These are phyloP conservation scores for Drosophila fulvimacula DNA, from an alignment of 2,888 invertebrate species.

Conservation along the genomic window DNA sequence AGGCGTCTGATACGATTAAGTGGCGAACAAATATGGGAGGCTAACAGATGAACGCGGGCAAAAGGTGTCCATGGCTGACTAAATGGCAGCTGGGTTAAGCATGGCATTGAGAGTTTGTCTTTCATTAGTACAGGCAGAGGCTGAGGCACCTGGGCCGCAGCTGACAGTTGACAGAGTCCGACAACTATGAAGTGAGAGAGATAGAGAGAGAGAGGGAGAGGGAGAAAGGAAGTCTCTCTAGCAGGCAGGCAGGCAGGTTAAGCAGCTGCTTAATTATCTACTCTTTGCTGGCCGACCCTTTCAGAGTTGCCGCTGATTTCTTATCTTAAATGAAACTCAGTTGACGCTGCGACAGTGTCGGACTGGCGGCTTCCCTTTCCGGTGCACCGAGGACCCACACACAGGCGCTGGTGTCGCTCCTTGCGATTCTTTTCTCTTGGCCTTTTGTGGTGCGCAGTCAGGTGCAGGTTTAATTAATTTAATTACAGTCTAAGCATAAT, in stretches of 20 bases:
- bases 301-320: slow-evolving; percentile 65
- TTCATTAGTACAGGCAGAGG: slow-evolving; percentile 58
- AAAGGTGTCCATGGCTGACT: slow-evolving; percentile 14
- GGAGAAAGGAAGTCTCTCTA: neutral
- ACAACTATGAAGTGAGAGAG: neutral
- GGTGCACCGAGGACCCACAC: slow-evolving; percentile 10
- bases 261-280: slow-evolving; percentile 76
- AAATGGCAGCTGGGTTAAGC: slow-evolving; percentile 15
- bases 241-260: slow-evolving; percentile 32
- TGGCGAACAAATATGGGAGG: slow-evolving; percentile 27
- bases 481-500: slow-evolving; percentile 82
- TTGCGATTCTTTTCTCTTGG: slow-evolving; percentile 51
- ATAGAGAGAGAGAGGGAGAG: neutral
- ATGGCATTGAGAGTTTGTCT: slow-evolving; percentile 66
- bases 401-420: slow-evolving; percentile 28
- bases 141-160: slow-evolving; percentile 23
- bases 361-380: neutral
- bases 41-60: slow-evolving; percentile 4
- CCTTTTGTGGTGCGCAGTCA: slow-evolving; percentile 53
- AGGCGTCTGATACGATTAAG: slow-evolving; percentile 32
- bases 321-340: slow-evolving; percentile 73
- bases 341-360: slow-evolving; percentile 40
- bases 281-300: slow-evolving; percentile 59
- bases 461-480: slow-evolving; percentile 82
- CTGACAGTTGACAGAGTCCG: slow-evolving; percentile 47